A percentile compares a stretch with the other conserved stretches of the same genome.
Evolutionary conservation across 2,113 vertebrate genomes (phyloP).

Genomic region (Scatophagus argus): DNA sequence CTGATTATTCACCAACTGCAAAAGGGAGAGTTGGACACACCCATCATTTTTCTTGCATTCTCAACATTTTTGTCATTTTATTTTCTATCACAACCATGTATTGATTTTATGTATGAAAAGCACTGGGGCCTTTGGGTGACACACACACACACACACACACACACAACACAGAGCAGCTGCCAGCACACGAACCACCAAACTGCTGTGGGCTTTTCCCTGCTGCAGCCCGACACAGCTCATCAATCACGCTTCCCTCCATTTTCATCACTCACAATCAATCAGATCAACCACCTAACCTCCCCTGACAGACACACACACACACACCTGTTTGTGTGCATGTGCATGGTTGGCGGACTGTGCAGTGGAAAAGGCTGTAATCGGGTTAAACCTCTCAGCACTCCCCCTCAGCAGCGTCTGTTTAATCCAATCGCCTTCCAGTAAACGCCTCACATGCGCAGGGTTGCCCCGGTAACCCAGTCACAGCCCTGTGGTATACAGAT

Average conservation of each 20-base stretch:
- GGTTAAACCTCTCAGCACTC: slow-evolving; percentile 67
- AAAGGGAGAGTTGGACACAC: too few species aligned
- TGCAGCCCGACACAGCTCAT: slow-evolving; percentile 26
- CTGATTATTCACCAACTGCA: too few species aligned
- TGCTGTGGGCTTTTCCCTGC: slow-evolving; percentile 19
- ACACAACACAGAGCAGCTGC: slow-evolving; percentile 2
- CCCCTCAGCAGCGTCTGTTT: slow-evolving; percentile 47
- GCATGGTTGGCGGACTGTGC: not conserved
- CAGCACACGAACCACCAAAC: not conserved
- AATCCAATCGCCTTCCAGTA: slow-evolving; percentile 71
- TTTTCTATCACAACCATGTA: not conserved
- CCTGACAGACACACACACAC: slow-evolving; percentile 7
- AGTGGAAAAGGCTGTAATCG: slow-evolving; percentile 51
- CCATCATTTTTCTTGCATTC: too few species aligned
- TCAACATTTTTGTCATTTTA: not conserved
- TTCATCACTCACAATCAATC: slow-evolving; percentile 57
- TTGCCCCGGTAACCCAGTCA: slow-evolving; percentile 73
- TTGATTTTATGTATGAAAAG: not conserved
- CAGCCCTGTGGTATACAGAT: slow-evolving; percentile 25
- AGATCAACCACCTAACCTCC: slow-evolving; percentile 39
- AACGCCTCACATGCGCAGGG: slow-evolving; percentile 62
- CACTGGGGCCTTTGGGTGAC: not conserved
- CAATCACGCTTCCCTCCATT: slow-evolving; percentile 49
- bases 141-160: not conserved
- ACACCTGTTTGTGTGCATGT: not conserved